Conservation (phyloP, 2,797 vertebrate genomes). For the Enteromius treurensis region DNA sequence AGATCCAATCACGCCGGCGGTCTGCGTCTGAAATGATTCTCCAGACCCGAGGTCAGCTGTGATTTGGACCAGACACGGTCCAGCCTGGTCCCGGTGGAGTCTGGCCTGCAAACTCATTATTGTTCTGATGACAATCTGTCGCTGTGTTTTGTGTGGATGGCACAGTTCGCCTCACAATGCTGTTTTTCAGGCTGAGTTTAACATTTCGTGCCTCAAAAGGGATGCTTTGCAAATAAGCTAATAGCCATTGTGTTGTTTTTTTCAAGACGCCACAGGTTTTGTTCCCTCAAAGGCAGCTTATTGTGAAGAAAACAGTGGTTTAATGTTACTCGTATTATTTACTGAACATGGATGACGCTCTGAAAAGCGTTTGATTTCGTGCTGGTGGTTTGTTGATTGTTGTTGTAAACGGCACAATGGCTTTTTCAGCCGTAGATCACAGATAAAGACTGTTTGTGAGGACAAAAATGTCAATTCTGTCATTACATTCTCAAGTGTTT, state of each 20-base stretch:
- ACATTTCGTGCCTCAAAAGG: not conserved
- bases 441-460: not conserved
- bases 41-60: conserved; percentile 7
- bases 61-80: not conserved
- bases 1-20: conserved; percentile 22
- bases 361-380: not conserved
- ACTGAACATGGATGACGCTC: not conserved
- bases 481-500: not conserved
- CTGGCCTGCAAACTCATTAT: not conserved
- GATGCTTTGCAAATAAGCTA: conserved; percentile 34
- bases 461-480: not conserved
- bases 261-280: not conserved
- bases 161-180: conserved; percentile 9
- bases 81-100: not conserved
- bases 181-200: conserved; percentile 8
- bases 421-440: not conserved
- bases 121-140: conserved; percentile 23
- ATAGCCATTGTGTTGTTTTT: conserved; percentile 29
- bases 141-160: conserved; percentile 9
- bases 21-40: conserved; percentile 7
- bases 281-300: conserved; percentile 8
- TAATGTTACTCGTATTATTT: not conserved
- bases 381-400: not conserved
- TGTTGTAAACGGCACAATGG: not conserved
- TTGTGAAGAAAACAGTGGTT: not conserved